Evolutionary conservation across 1,140 invertebrate species (phyloP).

Genomic region (Cotesia glomerata): DNA sequence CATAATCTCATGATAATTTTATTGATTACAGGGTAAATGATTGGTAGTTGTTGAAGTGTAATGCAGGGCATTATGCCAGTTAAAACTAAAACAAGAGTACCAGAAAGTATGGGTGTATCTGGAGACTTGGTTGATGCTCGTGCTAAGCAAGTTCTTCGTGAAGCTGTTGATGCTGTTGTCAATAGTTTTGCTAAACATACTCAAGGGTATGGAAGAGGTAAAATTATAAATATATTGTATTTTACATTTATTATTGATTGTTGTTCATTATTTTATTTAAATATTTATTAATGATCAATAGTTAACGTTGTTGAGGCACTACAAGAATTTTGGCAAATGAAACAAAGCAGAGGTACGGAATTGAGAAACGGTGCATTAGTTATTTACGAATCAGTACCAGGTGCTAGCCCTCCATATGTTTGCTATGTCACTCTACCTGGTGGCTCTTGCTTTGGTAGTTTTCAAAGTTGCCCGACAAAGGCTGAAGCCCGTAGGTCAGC

Average conservation of each 20-base stretch:
- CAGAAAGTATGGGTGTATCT: conserved; percentile 57
- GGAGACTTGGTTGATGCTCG: conserved; percentile 66
- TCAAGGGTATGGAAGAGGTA: conserved; percentile 79
- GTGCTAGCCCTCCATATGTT: conserved; percentile 87
- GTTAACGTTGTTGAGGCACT: conserved; percentile 95
- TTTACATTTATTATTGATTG: conserved; percentile 16
- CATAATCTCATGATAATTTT: background rate
- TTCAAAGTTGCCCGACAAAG: conserved; percentile 94
- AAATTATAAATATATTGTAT: conserved; percentile 35
- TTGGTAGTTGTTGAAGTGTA: conserved; percentile 39
- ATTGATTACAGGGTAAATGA: conserved; percentile 45
- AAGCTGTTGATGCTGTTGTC: conserved; percentile 79
- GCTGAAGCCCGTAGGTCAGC: conserved; percentile 91
- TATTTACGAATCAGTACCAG: conserved; percentile 93
- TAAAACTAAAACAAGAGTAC: conserved; percentile 58
- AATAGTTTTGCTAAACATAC: conserved; percentile 81
- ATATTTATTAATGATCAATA: conserved; percentile 52
- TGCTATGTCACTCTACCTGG: conserved; percentile 94
- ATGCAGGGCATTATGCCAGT: conserved; percentile 61
- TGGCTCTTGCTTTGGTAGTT: conserved; percentile 94
- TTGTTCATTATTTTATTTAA: background rate
- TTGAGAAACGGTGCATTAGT: conserved; percentile 89
- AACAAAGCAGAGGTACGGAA: conserved; percentile 85
- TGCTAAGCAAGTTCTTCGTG: conserved; percentile 75
- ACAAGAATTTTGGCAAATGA: conserved; percentile 98